Evolutionary conservation across 2,888 invertebrate genomes (phyloP).

Genomic region (Tinea pellionella): DNA sequence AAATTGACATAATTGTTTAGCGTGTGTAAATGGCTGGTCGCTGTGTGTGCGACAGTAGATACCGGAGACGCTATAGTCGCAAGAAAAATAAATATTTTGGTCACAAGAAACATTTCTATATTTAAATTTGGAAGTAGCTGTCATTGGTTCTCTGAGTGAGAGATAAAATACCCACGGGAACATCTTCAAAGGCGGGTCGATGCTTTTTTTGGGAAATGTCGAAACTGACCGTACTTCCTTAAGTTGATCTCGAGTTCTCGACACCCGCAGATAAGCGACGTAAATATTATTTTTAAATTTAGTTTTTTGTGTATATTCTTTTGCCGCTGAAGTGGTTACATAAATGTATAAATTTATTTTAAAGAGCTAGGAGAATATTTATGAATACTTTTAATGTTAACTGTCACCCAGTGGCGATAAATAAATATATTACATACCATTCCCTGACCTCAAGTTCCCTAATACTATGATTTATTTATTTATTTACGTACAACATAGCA

Average conservation of each 20-base stretch:
- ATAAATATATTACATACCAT: too few relatives aligned
- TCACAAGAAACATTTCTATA: neutral
- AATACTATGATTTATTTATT: too few relatives aligned
- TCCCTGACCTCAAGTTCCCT: too few relatives aligned
- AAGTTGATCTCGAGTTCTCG: neutral
- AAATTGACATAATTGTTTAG: too few relatives aligned
- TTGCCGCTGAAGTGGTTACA: neutral
- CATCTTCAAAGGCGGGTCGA: slow-evolving; percentile 6
- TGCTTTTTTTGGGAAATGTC: neutral
- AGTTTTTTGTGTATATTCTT: neutral
- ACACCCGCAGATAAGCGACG: neutral
- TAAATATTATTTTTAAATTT: neutral
- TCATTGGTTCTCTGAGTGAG: slow-evolving; percentile 2
- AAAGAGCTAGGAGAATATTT: too few relatives aligned
- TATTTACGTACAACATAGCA: too few relatives aligned
- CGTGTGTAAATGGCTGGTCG: too few relatives aligned
- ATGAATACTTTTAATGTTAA: too few relatives aligned
- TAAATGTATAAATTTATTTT: too few relatives aligned
- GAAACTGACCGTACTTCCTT: slow-evolving; percentile 4
- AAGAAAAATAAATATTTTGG: neutral
- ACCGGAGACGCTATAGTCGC: too few relatives aligned
- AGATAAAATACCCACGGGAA: neutral
- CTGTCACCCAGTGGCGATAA: too few relatives aligned
- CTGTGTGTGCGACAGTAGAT: too few relatives aligned
- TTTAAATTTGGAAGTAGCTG: slow-evolving; percentile 9